Evolutionary conservation across 2,888 invertebrate genomes (phyloP), one percentile per base, ranked within the genome.

Genomic region (Phyllotreta striolata): DNA sequence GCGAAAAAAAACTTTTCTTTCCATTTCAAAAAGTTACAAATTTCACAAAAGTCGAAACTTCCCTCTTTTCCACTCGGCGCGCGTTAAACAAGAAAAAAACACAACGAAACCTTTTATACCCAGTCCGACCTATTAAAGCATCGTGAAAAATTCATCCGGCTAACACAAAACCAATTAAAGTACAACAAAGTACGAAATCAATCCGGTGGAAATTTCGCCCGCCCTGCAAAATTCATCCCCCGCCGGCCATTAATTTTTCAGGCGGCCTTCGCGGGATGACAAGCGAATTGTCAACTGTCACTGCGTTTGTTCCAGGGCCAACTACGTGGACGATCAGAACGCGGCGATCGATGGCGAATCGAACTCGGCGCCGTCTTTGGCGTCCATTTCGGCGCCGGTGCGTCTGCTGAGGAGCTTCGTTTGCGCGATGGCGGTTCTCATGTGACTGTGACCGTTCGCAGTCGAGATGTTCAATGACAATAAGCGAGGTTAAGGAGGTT

Each of bases 261-360:
- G 38, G 13, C 5, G 38, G 43, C 40, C 59, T 38, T 64, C 43
- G 10, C 46, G 14, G 24, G 10, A 5, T 12, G n/a, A 43, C 43
- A 43, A 10, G 4, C 7, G 10, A 43, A 6, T 43, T 43, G 12
- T 44, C 10, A 44, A 13, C 5, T 14, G 34, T 47, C 12, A 44
- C 10, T n/a, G n/a, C n/a, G n/a, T n/a, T 54, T 34, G 10, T 66
- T 63, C 3, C 56, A 69, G 66, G 52, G 66, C 63, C 57, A 69
- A 69, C 62, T 66, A 66, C 62, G 65, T 66, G 44, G 69, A 74
- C 59, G 75, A 70, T 63, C 80, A 78, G 67, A 73, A 76, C 65
- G 76, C 76, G 39, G 75, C 77, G 35, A 71, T 70, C 63, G 77
- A 74, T 60, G 63, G 71, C 55, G 72, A 74, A 51, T 66, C 73